Conservation (phyloP, 2,113 vertebrate species). For the Peromyscus maniculatus region DNA sequence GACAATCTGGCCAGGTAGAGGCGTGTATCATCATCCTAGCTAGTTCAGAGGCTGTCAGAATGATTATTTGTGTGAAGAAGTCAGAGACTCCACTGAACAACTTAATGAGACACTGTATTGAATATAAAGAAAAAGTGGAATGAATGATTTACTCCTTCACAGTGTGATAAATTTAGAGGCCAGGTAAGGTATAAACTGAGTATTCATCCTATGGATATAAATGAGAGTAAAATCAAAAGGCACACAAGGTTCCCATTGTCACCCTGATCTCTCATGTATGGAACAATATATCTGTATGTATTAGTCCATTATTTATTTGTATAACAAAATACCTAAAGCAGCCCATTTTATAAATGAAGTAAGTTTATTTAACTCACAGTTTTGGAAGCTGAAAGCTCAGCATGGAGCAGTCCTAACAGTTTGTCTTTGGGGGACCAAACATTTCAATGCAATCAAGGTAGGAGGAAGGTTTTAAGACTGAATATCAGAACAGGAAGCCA, state of each 20-base stretch:
- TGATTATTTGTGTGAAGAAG: neutral
- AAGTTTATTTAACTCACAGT: neutral
- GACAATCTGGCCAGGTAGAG: neutral
- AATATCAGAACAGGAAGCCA: neutral
- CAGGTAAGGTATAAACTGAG: neutral
- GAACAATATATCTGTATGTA: neutral
- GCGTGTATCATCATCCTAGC: neutral
- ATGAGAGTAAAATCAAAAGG: neutral
- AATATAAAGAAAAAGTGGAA: neutral
- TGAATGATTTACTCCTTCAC: neutral
- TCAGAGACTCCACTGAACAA: neutral
- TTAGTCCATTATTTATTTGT: too few species aligned
- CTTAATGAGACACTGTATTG: neutral
- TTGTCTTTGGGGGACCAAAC: neutral
- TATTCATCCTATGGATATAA: neutral
- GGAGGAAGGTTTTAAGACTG: neutral
- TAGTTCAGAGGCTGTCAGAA: neutral
- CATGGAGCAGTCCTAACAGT: too few species aligned
- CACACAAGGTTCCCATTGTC: neutral
- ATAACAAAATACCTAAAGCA: neutral
- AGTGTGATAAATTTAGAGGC: neutral
- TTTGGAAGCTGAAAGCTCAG: neutral
- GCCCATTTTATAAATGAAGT: neutral
- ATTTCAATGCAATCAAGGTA: neutral
- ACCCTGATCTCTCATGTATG: neutral